These are phyloP conservation scores for Oegoconia quadripuncta DNA, from an alignment of 2,888 invertebrate genomes.

Conservation along the genomic window DNA sequence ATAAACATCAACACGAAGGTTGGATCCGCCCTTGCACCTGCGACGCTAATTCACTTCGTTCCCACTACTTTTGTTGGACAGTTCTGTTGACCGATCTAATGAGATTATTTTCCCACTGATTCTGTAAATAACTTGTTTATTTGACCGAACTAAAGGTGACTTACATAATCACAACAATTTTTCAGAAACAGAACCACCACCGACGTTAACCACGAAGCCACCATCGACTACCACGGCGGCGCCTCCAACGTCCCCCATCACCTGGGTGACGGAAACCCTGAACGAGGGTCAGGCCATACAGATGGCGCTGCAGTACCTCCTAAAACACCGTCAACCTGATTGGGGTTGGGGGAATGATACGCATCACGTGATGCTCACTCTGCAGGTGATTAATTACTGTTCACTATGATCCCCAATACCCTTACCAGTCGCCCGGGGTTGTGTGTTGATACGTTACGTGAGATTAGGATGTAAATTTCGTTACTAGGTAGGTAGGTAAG, in stretches of 20 bases:
- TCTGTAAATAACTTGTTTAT: too few relatives aligned
- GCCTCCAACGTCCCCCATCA: conserved; percentile 45
- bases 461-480: too few relatives aligned
- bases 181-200: conserved; percentile 56
- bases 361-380: conserved; percentile 88
- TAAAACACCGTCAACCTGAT: conserved; percentile 85
- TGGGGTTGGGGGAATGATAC: conserved; percentile 93
- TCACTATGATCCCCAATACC: not conserved
- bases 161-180: too few relatives aligned
- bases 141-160: too few relatives aligned
- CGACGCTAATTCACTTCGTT: too few relatives aligned
- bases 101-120: too few relatives aligned
- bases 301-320: conserved; percentile 85
- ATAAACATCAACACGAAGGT: too few relatives aligned
- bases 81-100: too few relatives aligned
- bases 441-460: too few relatives aligned
- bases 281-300: conserved; percentile 80
- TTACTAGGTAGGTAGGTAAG: too few relatives aligned
- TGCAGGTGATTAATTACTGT: conserved; percentile 83
- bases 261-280: conserved; percentile 64
- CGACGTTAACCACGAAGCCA: conserved; percentile 44
- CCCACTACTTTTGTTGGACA: too few relatives aligned
- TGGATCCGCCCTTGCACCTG: too few relatives aligned
- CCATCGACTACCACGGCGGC: conserved; percentile 40
- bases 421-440: not conserved